Conservation (phyloP, 2,888 invertebrate genomes). For the Leucania comma region DNA sequence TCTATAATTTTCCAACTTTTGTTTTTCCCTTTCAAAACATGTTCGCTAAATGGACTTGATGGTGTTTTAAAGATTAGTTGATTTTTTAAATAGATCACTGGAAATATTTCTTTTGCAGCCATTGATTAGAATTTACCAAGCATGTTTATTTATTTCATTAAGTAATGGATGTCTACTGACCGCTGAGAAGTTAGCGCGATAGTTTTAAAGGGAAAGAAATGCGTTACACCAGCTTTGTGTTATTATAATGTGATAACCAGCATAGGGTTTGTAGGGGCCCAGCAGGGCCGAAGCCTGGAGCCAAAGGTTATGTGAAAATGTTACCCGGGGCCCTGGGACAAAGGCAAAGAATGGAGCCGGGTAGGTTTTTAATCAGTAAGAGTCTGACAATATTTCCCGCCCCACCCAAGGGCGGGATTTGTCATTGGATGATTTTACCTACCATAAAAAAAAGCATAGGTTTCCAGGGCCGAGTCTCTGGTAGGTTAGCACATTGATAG, state of each 20-base stretch:
- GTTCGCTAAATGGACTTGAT: background rate
- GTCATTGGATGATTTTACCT: too few relatives aligned
- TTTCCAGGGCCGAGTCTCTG: background rate
- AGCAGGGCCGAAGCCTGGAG: too few relatives aligned
- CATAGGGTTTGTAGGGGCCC: too few relatives aligned
- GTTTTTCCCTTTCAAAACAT: background rate
- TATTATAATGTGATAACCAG: too few relatives aligned
- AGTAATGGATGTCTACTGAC: background rate
- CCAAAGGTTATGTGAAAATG: too few relatives aligned
- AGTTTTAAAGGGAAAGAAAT: background rate
- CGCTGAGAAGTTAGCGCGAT: background rate
- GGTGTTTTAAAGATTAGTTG: background rate
- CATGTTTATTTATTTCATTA: background rate
- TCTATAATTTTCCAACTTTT: background rate
- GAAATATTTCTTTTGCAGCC: background rate
- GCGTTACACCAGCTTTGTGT: too few relatives aligned
- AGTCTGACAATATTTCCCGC: too few relatives aligned
- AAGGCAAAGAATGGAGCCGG: too few relatives aligned
- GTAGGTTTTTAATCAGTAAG: too few relatives aligned
- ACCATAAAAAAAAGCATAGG: too few relatives aligned
- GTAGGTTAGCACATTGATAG: background rate
- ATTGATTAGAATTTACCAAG: background rate
- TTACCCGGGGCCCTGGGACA: too few relatives aligned
- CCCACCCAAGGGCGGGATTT: too few relatives aligned
- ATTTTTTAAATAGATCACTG: background rate